Evolutionary conservation across 2,113 vertebrate genomes (phyloP), one percentile per base, ranked within the genome.

Genomic region (Scytalopus superciliaris): DNA sequence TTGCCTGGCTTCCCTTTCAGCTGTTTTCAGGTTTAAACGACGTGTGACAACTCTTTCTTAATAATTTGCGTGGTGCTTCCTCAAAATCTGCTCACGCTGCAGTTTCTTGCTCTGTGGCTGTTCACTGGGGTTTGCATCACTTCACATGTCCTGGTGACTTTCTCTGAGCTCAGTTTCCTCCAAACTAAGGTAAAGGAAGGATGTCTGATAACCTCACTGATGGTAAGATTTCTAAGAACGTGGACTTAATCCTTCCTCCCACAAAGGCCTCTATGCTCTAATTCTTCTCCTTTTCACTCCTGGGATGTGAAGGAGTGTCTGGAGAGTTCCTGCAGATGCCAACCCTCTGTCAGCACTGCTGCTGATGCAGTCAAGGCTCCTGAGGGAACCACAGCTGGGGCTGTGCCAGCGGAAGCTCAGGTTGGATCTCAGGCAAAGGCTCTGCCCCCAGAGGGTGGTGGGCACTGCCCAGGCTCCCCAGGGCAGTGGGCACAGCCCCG

Each of bases 341-440:
- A 67, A 6, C 8, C 57, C 57, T 59, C 62, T 59, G 62, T 10
- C 63, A 93, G 52, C 52, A 31, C n/a, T 33, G 59, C 70, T 52
- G 11, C 19, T 9, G 59, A 23, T 5, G n/a, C 22, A 86, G 82
- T 39, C 27, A 27, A 42, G 75, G 60, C 37, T 39, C 16, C 62
- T 28, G n/a, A 40, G 28, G 28, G 4, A 67, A 53, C 0, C 59
- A 53, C 0, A 1, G 30, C 69, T 31, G 70, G 12, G 35, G n/a
- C 24, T 76, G 70, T 3, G 69, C 0, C 55, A 62, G n/a, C 14
- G 3, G 0, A 18, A 17, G 30, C 1, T 55, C 1, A 31, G 40
- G 17, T 0, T 15, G 19, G 40, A 12, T 0, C 3, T 31, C 3
- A 83, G n/a, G 35, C 8, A 12, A 53, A 62, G n/a, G 45, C 1